Percentiles rank a stretch among this genome's conserved stretches.
These are phyloP conservation scores for Harpagus bidentatus DNA, from an alignment of 2,113 vertebrate genomes.

Conservation along the genomic window DNA sequence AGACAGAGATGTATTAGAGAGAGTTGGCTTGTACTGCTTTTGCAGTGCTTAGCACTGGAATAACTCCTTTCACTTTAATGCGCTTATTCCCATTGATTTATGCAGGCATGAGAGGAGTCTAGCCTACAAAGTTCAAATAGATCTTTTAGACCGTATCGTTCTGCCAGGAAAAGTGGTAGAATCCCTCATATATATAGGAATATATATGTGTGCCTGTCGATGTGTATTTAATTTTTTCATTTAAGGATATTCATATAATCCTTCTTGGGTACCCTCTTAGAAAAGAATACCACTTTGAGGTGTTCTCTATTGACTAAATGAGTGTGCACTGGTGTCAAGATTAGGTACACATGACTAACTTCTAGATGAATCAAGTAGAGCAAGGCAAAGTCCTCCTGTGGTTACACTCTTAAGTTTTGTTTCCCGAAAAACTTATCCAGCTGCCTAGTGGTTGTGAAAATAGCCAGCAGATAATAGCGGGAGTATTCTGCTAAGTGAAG, in stretches of 20 bases:
- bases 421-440: not conserved
- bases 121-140: not conserved
- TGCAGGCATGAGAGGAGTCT: not conserved
- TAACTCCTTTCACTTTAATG: constrained; percentile 8
- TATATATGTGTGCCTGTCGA: not conserved
- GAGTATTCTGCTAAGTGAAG: not conserved
- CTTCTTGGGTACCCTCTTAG: not conserved
- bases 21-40: not conserved
- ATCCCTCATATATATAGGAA: not conserved
- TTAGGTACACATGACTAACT: not conserved
- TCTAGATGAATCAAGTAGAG: not conserved
- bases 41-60: not conserved
- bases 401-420: not conserved
- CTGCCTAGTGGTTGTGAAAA: not conserved
- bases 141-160: not conserved
- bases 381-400: not conserved
- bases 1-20: not conserved
- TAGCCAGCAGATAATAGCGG: not conserved
- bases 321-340: not conserved
- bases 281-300: not conserved
- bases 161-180: not conserved
- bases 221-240: not conserved
- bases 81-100: constrained; percentile 42
- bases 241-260: not conserved
- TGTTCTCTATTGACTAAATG: not conserved